A percentile compares a stretch with the other conserved stretches of the same genome.
Evolutionary conservation across 2,113 vertebrate species (phyloP).

Genomic region (Pedetes capensis): DNA sequence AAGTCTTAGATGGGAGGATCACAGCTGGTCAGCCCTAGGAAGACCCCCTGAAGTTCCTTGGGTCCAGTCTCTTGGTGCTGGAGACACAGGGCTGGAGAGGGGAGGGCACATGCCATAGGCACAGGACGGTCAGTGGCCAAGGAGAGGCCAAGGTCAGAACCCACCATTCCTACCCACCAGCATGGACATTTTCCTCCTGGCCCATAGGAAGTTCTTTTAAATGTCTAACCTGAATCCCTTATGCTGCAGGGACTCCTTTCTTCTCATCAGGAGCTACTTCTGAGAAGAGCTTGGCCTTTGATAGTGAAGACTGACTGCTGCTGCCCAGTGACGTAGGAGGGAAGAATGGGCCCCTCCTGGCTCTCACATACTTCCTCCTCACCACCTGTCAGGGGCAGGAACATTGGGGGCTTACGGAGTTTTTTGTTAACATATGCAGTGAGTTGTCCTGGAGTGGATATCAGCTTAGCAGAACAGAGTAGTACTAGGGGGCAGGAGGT

Average conservation of each 20-base stretch:
- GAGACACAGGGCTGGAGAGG: neutral
- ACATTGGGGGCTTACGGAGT: neutral
- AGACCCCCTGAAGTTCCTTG: neutral
- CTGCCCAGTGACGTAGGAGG: neutral
- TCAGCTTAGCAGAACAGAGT: neutral
- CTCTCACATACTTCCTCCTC: neutral
- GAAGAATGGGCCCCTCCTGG: neutral
- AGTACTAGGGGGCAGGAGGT: neutral
- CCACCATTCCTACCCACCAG: neutral
- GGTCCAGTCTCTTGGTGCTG: neutral
- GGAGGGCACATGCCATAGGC: neutral
- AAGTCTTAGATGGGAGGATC: neutral
- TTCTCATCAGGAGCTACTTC: neutral
- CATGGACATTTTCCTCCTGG: neutral
- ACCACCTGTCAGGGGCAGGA: neutral
- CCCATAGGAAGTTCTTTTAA: neutral
- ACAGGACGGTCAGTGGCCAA: neutral
- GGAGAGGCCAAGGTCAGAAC: neutral
- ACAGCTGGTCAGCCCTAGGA: neutral
- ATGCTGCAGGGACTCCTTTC: neutral
- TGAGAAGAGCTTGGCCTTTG: neutral
- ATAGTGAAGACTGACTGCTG: neutral
- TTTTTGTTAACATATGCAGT: neutral
- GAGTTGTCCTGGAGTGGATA: neutral
- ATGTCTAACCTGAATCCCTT: neutral